phyloP scores from a whole-genome alignment of 1,140 invertebrate genomes.

The Homalodisca vitripennis region DNA sequence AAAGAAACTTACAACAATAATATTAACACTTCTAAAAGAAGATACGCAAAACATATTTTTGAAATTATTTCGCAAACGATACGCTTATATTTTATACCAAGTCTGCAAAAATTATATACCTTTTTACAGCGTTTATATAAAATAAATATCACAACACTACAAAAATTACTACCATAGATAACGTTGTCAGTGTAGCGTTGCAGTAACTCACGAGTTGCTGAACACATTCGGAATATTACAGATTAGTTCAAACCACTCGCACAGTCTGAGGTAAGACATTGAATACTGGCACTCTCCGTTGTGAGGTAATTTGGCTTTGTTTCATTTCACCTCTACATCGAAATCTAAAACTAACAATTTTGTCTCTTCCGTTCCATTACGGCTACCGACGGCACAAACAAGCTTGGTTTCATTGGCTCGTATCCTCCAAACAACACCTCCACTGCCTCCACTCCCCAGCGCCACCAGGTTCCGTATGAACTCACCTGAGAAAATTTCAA shows the following conservation, averaged over 20 bases:
- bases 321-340: slow-evolving; percentile 66
- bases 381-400: slow-evolving; percentile 96
- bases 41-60: no score
- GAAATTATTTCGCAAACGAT: no score
- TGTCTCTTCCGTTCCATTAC: slow-evolving; percentile 98
- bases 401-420: slow-evolving; percentile 94
- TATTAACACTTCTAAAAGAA: no score
- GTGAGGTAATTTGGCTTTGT: slow-evolving; percentile 9
- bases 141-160: slow-evolving; percentile 26
- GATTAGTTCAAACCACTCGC: neutral
- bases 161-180: slow-evolving; percentile 2
- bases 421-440: slow-evolving; percentile 98
- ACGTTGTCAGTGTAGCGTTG: neutral
- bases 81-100: neutral
- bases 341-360: slow-evolving; percentile 97
- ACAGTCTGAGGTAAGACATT: slow-evolving; percentile 12
- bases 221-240: slow-evolving; percentile 1
- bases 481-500: slow-evolving; percentile 65
- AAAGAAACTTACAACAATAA: no score
- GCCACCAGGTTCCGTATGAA: slow-evolving; percentile 95
- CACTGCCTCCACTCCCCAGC: slow-evolving; percentile 91
- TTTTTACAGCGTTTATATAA: slow-evolving; percentile 21
- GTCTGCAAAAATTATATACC: slow-evolving; percentile 7
- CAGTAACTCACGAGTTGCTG: neutral
- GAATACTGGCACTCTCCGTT: slow-evolving; percentile 11